Conservation (phyloP, 2,888 invertebrate genomes). For the Galeruca laticollis region DNA sequence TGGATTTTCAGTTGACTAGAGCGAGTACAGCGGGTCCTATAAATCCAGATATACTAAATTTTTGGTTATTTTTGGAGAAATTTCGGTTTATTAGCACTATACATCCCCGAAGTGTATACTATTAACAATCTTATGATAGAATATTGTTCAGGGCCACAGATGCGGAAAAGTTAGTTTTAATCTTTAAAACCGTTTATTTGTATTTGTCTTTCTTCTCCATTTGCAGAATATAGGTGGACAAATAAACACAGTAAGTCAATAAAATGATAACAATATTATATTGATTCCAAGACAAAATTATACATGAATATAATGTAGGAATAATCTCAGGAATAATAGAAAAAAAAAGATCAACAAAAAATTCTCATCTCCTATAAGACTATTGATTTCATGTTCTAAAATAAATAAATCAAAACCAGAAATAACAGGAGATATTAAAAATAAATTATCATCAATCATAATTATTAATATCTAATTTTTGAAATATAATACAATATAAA, state of each 20-base stretch:
- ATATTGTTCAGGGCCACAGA: no score
- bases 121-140: no score
- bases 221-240: not conserved
- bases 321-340: constrained; percentile 18
- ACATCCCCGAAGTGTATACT: no score
- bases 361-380: constrained; percentile 39
- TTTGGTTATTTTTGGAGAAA: no score
- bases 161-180: no score
- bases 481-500: constrained; percentile 64
- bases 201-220: not conserved
- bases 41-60: no score
- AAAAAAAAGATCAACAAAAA: constrained; percentile 19
- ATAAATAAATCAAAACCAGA: constrained; percentile 55
- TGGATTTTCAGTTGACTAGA: no score
- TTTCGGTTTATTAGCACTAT: no score
- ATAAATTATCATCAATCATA: constrained; percentile 56
- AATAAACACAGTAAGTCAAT: constrained; percentile 10
- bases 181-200: no score
- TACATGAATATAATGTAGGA: constrained; percentile 20
- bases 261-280: constrained; percentile 24
- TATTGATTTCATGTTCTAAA: constrained; percentile 51
- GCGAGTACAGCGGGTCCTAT: no score
- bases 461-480: constrained; percentile 54
- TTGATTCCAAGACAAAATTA: constrained; percentile 20
- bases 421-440: constrained; percentile 55